Base-by-base conservation (phyloP, 2,797 vertebrate genomes). In the Enteromius mattozi region DNA sequence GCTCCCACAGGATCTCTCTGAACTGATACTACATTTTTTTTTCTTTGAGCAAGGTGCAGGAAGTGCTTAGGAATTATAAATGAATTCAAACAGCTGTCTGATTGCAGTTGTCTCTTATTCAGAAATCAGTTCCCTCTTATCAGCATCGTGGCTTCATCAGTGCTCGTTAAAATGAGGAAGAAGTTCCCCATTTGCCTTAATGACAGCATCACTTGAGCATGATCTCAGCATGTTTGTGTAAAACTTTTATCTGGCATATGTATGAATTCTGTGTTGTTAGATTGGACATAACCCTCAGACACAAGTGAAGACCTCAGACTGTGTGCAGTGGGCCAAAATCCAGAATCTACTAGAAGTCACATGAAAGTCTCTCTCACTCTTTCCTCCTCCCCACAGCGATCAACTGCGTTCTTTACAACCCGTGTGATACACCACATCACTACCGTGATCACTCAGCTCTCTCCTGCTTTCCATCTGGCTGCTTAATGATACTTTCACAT, bases 341-440 rank as follows among this genome's bases (percentile, higher is more conserved):
- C 80, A 42, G 83, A 82, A 85, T 88, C 49, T 88, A 85, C 88
- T 82, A 88, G 82, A 84, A 90, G 90, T 92, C 92, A 93, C 89
- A 92, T 92, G 91, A 88, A 87, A 61, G 30, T 35, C 63, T 86
- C 70, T 82, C 68, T 72, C 49, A 3, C 56, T 56, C 30, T 10
- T 61, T 33, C 21, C 76, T 74, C 33, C 45, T 3, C 35, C 66
- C 68, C 77, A 71, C 51, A 72, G 77, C 42, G 56, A 71, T 72
- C 30, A 61, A 54, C n/a, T 0, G 21, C 6, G 4, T 19, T 2
- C 13, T 76, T 7, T 82, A 33, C 21, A 3, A 51, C 84, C 71
- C 30, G 3, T 77, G 69, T 82, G 68, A 78, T 84, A 54, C 71
- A 87, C 54, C 14, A 54, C 63, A 70, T 78, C 74, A 56, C 42